Percentiles rank a stretch among this genome's conserved stretches.
Conservation (phyloP, 2,888 invertebrate genomes). For the Dromius quadrimaculatus region DNA sequence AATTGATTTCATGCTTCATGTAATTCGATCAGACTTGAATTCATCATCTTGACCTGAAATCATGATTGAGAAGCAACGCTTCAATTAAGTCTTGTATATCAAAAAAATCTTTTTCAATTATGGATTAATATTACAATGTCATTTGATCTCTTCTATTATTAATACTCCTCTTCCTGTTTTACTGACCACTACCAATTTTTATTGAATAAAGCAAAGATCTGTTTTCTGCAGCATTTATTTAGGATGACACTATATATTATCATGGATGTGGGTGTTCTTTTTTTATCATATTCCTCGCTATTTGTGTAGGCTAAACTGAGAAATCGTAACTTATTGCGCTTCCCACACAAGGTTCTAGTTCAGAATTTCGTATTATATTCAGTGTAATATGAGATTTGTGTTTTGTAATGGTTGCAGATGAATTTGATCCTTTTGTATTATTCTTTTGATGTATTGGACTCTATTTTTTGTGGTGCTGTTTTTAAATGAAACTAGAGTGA, state of each 20-base stretch:
- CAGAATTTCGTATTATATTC: conserved; percentile 18
- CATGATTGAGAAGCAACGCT: conserved; percentile 14
- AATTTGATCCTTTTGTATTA: conserved; percentile 20
- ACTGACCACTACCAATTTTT: neutral
- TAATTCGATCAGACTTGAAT: too few species aligned
- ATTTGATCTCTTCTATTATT: conserved; percentile 12
- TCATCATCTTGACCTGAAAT: too few species aligned
- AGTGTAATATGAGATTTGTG: conserved; percentile 5
- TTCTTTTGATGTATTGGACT: conserved; percentile 23
- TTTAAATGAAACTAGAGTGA: too few species aligned
- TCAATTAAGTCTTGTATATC: conserved; percentile 18
- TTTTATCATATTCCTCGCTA: neutral
- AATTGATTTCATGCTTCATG: too few species aligned
- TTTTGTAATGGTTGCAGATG: conserved; percentile 9
- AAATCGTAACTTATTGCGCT: conserved; percentile 13
- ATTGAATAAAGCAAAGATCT: neutral
- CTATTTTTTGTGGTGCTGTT: conserved; percentile 9
- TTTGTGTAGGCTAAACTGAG: neutral
- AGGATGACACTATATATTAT: neutral
- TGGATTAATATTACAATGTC: conserved; percentile 9
- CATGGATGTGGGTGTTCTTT: conserved; percentile 6
- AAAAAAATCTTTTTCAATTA: neutral
- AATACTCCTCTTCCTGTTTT: neutral
- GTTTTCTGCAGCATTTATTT: neutral
- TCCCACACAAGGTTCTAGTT: neutral